Conservation (phyloP, 2,888 invertebrate genomes). For the Dryobota labecula region DNA sequence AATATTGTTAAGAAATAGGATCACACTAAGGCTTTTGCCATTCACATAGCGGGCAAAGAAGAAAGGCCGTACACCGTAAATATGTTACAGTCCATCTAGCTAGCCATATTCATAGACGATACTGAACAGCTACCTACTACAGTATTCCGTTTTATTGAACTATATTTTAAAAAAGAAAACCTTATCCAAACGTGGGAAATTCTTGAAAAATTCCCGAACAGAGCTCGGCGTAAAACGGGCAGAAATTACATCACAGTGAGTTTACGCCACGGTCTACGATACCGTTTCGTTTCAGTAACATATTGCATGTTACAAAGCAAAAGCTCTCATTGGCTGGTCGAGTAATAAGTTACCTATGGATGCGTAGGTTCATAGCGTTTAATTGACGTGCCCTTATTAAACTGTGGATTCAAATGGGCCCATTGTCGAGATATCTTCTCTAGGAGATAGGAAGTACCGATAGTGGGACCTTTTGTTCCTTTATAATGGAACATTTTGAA, state of each 20-base stretch:
- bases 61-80: background rate
- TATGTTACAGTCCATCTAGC: background rate
- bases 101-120: background rate
- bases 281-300: constrained; percentile 37
- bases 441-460: constrained; percentile 33
- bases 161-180: too few relatives aligned
- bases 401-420: constrained; percentile 52
- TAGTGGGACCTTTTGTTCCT: constrained; percentile 36
- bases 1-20: background rate
- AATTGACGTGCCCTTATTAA: constrained; percentile 66
- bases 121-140: background rate
- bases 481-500: constrained; percentile 20
- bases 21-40: background rate
- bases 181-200: too few relatives aligned
- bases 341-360: constrained; percentile 54
- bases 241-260: constrained; percentile 55
- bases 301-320: constrained; percentile 54
- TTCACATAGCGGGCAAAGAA: background rate
- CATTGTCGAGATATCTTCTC: constrained; percentile 45
- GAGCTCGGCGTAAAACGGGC: constrained; percentile 57
- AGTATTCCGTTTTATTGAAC: background rate
- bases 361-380: constrained; percentile 59
- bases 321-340: constrained; percentile 56
- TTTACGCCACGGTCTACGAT: constrained; percentile 46
- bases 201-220: constrained; percentile 17